Evolutionary conservation across 2,888 invertebrate genomes (phyloP).

Genomic region (Orthonevra nobilis): DNA sequence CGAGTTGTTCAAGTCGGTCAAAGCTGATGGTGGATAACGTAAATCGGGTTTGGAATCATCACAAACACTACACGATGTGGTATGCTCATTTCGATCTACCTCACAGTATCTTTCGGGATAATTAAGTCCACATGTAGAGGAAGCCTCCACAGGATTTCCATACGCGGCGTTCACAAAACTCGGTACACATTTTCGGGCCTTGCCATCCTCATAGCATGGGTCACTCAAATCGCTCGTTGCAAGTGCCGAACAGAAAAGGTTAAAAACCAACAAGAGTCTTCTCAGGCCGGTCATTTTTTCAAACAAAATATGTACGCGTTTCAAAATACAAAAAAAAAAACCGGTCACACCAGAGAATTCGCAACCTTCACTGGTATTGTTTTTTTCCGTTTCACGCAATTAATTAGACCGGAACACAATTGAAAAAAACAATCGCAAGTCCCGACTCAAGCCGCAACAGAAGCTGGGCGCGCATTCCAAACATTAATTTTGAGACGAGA

Average conservation of each 20-base stretch:
- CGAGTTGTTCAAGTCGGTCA: slow-evolving; percentile 98
- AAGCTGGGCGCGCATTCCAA: slow-evolving; percentile 50
- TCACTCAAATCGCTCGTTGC: slow-evolving; percentile 85
- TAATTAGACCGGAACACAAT: slow-evolving; percentile 66
- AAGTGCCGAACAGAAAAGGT: slow-evolving; percentile 54
- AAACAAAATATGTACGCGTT: no score
- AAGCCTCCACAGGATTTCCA: slow-evolving; percentile 92
- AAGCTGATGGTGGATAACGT: slow-evolving; percentile 89
- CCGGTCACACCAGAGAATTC: slow-evolving; percentile 33
- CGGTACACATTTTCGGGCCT: slow-evolving; percentile 94
- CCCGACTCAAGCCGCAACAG: slow-evolving; percentile 50
- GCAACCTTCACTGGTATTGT: slow-evolving; percentile 45
- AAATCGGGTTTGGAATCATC: slow-evolving; percentile 89
- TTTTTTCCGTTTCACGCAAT: slow-evolving; percentile 49
- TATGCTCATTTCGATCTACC: slow-evolving; percentile 78
- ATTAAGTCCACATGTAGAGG: slow-evolving; percentile 93
- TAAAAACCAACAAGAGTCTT: slow-evolving; percentile 37
- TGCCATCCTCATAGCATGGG: slow-evolving; percentile 94
- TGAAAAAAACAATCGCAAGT: slow-evolving; percentile 50
- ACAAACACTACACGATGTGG: slow-evolving; percentile 87
- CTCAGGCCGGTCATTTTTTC: slow-evolving; percentile 22
- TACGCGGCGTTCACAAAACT: slow-evolving; percentile 99
- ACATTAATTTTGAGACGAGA: slow-evolving; percentile 23
- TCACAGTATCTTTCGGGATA: slow-evolving; percentile 90
- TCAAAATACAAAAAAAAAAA: slow-evolving; percentile 31